These are phyloP conservation scores for Drymodes brunneopygia DNA, from an alignment of 2,113 vertebrate genomes.

Conservation along the genomic window DNA sequence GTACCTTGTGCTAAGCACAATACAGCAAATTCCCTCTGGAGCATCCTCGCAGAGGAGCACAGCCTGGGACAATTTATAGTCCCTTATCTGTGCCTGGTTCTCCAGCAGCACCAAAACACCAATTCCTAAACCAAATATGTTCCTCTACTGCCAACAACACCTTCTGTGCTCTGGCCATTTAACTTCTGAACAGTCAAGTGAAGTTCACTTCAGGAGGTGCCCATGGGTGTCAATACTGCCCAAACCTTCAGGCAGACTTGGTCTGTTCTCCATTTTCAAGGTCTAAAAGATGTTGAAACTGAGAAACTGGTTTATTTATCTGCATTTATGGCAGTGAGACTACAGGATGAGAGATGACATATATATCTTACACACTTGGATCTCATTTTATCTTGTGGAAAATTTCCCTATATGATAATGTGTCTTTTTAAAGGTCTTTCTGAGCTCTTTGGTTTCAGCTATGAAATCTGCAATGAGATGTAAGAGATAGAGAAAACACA, in stretches of 20 bases:
- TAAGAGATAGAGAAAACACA: neutral
- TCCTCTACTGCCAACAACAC: neutral
- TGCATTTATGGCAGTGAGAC: neutral
- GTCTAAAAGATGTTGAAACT: neutral
- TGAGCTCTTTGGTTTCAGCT: neutral
- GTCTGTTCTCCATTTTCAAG: neutral
- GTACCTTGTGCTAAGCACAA: neutral
- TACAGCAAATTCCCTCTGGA: neutral
- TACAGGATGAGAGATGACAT: neutral
- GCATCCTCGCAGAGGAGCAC: neutral
- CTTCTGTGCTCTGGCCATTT: neutral
- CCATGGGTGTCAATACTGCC: no score
- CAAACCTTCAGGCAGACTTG: neutral
- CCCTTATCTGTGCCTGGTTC: neutral
- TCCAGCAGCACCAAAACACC: neutral
- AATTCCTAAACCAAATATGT: neutral
- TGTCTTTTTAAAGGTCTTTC: neutral
- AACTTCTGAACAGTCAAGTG: neutral
- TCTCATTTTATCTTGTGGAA: neutral
- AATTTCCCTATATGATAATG: neutral
- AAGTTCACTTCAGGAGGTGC: neutral
- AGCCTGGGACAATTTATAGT: neutral
- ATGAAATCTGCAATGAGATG: neutral
- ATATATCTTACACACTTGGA: neutral
- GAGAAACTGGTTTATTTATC: neutral